Evolutionary conservation across 2,113 vertebrate genomes (phyloP), one percentile per base, ranked within the genome.

Genomic region (Crotalus helleri): DNA sequence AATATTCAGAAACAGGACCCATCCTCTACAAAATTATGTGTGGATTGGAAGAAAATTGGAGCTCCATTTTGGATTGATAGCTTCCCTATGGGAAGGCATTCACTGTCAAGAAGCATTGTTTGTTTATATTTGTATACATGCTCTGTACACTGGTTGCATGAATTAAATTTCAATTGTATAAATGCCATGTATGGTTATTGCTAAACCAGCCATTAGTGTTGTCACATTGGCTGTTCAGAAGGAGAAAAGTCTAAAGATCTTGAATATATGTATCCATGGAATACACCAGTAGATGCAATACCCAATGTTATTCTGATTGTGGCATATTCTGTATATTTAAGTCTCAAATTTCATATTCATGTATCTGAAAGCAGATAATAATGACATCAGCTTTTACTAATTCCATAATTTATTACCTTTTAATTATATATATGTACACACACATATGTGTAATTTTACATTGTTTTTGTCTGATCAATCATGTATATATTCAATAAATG

Each of bases 331-430:
- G 44, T 95, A 23, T 93, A 85, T 94, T 92, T 92, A 91, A 91
- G 93, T 93, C 89, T 92, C 95, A 95, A 96, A 96, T 94, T 96
- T 96, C 93, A 92, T 90, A 94, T 94, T 86, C 90, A 91, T 46
- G 57, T 74, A 10, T 61, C 92, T 61, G 96, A 95, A 94, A 96
- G 96, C 96, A 90, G 89, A 93, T 91, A 74, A 92, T 92, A 94
- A 95, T 93, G 93, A 95, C 94, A 89, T 92, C 85, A 12, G 96
- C 96, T 96, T 96, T 97, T 97, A 96, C 95, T 96, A 96, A 97
- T 96, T 95, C 94, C 81, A 61, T 97, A 96, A 96, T 96, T 97
- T 97, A 96, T 97, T 97, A 93, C 93, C 95, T 97, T 97, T 97
- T 97, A 96, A 92, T 95, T 94, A 94, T 92, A 95, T 88, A 96